Evolutionary conservation across 1,140 invertebrate species (phyloP).

Genomic region (Drosophila sp.): DNA sequence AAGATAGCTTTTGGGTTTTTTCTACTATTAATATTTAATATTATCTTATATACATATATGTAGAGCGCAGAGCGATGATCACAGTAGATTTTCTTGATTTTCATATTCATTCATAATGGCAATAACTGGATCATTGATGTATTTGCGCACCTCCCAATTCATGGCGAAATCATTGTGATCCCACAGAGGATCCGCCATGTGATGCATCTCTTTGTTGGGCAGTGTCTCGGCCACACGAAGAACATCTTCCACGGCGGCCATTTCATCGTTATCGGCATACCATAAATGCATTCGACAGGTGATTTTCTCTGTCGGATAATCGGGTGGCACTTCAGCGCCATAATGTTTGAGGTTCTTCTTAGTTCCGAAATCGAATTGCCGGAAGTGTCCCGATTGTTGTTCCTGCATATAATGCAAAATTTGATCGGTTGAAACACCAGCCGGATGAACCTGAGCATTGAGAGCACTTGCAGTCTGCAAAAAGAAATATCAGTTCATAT

Average conservation of each 20-base stretch:
- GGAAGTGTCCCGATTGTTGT: slow-evolving; percentile 80
- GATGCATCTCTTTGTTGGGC: slow-evolving; percentile 1
- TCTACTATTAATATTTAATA: background rate
- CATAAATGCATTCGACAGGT: slow-evolving; percentile 85
- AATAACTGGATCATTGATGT: slow-evolving; percentile 79
- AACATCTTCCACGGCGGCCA: background rate
- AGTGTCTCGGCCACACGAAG: background rate
- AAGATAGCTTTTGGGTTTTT: slow-evolving; percentile 25
- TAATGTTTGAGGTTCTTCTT: slow-evolving; percentile 82
- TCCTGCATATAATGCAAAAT: slow-evolving; percentile 87
- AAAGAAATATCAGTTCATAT: slow-evolving; percentile 85
- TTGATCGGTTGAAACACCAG: slow-evolving; percentile 89
- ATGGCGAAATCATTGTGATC: slow-evolving; percentile 81
- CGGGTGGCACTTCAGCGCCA: slow-evolving; percentile 83
- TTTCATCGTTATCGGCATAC: slow-evolving; percentile 87
- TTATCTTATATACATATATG: background rate
- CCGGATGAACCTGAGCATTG: slow-evolving; percentile 87
- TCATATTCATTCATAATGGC: slow-evolving; percentile 19
- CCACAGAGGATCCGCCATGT: background rate
- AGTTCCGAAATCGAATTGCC: slow-evolving; percentile 77
- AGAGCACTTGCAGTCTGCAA: slow-evolving; percentile 84
- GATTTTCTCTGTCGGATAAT: slow-evolving; percentile 82
- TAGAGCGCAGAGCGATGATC: background rate
- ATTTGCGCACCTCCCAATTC: slow-evolving; percentile 75
- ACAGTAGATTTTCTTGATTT: background rate